Evolutionary conservation across 2,888 invertebrate genomes (phyloP), one percentile per base, ranked within the genome.

Genomic region (Darwinula stevensoni): DNA sequence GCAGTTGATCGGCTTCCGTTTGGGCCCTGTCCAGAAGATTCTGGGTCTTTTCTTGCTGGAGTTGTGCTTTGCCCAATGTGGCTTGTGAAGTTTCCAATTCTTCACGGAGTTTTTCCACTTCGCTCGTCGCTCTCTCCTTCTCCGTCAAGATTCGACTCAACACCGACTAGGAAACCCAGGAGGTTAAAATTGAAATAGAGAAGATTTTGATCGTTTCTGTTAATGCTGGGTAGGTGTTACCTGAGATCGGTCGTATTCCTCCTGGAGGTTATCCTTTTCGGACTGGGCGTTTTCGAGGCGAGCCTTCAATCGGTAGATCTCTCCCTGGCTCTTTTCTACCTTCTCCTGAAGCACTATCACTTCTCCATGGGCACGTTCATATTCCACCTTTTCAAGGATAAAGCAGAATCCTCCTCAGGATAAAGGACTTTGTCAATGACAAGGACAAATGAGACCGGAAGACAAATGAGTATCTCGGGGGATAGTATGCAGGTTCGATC

Each of bases 241-340:
- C 51, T 82, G 80, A 22, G 73, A 63, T 38, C 75, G 64, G 50
- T 86, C 84, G 49, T 82, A 68, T 52, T 86, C 84, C 48, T 84
- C 82, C 39, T 78, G 72, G 41, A 84, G 59, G 48, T 76, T 80
- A 47, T 82, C 80, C 48, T 80, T 78, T 54, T 86, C 84, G 36
- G 75, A 75, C 58, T 82, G 80, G 51, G 82, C 80, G 58, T 84
- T 84, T 58, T 84, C 84, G 45, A 84, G 59, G 48, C 82, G 72
- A 27, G 84, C 84, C 52, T 84, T 84, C 42, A 84, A 60, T 51
- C 84, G 67, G 48, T 84, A 84, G 22, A 86, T 80, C 53, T 86
- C 84, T 37, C 84, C 84, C 53, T 84, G 84, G 34, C 78, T 76
- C 56, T 82, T 80, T 50, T 84, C 84, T 38, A 84, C 54, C 56